Evolutionary conservation across 2,113 vertebrate species (phyloP).

Genomic region (Triplophysa rosa): DNA sequence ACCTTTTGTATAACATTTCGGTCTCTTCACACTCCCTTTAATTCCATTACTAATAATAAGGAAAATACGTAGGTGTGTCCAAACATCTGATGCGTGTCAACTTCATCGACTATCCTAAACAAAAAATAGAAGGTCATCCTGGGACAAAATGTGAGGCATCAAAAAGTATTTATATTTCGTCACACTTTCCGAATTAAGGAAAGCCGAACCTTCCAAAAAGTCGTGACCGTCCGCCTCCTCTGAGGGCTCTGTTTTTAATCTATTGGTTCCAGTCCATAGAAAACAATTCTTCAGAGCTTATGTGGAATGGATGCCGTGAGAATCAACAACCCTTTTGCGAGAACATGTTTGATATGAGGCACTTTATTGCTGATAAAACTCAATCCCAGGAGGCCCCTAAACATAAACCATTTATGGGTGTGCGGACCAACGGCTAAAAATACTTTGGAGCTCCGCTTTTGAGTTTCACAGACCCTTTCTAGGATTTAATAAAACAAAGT

Average conservation of each 20-base stretch:
- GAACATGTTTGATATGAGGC: constrained; percentile 47
- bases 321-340: constrained; percentile 39
- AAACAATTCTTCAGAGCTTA: constrained; percentile 65
- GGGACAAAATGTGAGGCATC: constrained; percentile 6
- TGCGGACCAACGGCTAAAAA: constrained; percentile 43
- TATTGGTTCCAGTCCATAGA: constrained; percentile 71
- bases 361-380: constrained; percentile 43
- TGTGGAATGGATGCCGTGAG: constrained; percentile 56
- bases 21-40: too few relatives aligned
- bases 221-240: constrained; percentile 11
- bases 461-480: constrained; percentile 2
- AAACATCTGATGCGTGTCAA: not conserved
- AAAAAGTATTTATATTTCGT: not conserved
- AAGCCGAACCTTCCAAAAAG: not conserved
- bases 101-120: not conserved
- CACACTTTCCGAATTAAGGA: constrained; percentile 2
- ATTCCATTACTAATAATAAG: too few relatives aligned
- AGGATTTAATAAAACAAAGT: not conserved
- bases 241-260: constrained; percentile 62
- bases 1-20: not conserved
- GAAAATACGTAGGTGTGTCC: too few relatives aligned
- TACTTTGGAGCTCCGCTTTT: constrained; percentile 12
- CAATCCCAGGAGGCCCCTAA: constrained; percentile 35
- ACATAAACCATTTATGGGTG: constrained; percentile 38
- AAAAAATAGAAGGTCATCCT: not conserved